Conservation (phyloP, 2,888 invertebrate species). For the Gymnocheta viridis region DNA sequence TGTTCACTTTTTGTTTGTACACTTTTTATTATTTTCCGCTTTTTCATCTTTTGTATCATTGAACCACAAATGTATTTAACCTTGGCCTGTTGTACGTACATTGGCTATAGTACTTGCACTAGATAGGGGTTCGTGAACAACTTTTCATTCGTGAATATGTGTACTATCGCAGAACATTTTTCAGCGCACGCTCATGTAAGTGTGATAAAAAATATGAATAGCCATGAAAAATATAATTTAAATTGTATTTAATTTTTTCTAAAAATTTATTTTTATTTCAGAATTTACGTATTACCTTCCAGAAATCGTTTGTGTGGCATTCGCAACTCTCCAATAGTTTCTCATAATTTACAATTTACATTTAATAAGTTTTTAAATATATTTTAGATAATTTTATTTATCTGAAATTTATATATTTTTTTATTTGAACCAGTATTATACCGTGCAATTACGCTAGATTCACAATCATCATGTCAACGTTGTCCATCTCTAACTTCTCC, state of each 20-base stretch:
- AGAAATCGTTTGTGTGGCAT: too few species aligned
- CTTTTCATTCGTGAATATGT: neutral
- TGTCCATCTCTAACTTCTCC: neutral
- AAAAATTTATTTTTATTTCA: too few species aligned
- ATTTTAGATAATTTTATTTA: too few species aligned
- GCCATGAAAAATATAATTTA: too few species aligned
- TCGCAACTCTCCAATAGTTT: too few species aligned
- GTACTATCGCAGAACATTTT: neutral
- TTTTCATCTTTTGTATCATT: slow-evolving; percentile 39
- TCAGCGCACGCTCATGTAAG: neutral
- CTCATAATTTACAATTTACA: too few species aligned
- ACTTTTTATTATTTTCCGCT: neutral
- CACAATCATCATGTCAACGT: neutral
- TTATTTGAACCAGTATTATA: too few species aligned
- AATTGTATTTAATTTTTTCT: too few species aligned
- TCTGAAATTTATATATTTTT: too few species aligned
- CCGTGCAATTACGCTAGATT: too few species aligned
- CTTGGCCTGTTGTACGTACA: slow-evolving; percentile 46
- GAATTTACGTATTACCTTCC: too few species aligned
- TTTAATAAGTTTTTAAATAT: too few species aligned
- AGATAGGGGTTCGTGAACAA: neutral
- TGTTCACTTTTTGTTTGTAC: neutral
- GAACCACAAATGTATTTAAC: slow-evolving; percentile 47
- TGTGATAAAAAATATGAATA: neutral
- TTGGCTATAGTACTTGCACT: neutral